Evolutionary conservation across 2,888 invertebrate species (phyloP).

Genomic region (Coleophora deauratella): DNA sequence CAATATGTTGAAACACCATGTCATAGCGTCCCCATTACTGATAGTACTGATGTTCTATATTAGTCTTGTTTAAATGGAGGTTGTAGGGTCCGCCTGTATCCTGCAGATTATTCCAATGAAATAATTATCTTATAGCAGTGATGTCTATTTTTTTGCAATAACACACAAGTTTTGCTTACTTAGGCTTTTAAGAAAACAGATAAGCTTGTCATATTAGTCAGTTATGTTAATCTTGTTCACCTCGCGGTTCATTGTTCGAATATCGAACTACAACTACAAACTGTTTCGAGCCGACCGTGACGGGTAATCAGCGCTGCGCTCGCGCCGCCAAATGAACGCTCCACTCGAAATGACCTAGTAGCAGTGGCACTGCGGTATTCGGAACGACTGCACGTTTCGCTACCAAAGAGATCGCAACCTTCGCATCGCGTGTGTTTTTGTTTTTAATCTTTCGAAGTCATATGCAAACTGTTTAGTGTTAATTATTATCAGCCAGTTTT

Average conservation of each 20-base stretch:
- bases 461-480: background rate
- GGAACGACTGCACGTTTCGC: conserved; percentile 54
- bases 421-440: conserved; percentile 21
- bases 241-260: conserved; percentile 33
- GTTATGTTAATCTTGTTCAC: conserved; percentile 40
- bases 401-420: conserved; percentile 25
- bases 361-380: conserved; percentile 60
- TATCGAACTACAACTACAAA: conserved; percentile 22
- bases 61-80: too few relatives aligned
- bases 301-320: conserved; percentile 19
- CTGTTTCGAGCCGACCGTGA: conserved; percentile 9
- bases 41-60: too few relatives aligned
- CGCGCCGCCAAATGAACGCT: conserved; percentile 19
- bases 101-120: too few relatives aligned
- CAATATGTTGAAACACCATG: too few relatives aligned
- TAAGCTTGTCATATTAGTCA: conserved; percentile 2
- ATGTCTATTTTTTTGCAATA: too few relatives aligned
- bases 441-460: conserved; percentile 5
- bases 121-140: too few relatives aligned
- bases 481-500: background rate
- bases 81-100: too few relatives aligned
- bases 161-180: too few relatives aligned
- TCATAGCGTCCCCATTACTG: too few relatives aligned
- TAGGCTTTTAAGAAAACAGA: too few relatives aligned
- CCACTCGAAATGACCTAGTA: conserved; percentile 11